These are phyloP conservation scores for Cryptoblepharus egeriae DNA, from an alignment of 2,797 vertebrate species.

Conservation along the genomic window DNA sequence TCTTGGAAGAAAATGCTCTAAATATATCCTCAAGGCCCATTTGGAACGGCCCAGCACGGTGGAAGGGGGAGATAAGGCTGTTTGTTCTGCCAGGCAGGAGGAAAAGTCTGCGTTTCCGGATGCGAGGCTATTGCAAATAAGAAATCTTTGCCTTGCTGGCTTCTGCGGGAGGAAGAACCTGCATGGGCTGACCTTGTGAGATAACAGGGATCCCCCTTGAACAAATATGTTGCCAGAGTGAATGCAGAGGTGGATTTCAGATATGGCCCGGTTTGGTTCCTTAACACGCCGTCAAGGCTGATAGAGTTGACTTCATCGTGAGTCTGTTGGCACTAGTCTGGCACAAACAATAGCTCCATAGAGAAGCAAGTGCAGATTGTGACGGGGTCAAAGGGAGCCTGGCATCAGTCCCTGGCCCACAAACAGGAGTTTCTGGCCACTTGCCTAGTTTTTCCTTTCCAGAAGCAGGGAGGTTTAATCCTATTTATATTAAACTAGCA, in stretches of 20 bases:
- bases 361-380: neutral
- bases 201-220: rapidly evolving
- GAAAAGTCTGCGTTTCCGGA: neutral
- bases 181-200: rapidly evolving
- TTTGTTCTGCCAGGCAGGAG: neutral
- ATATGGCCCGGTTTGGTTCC: neutral
- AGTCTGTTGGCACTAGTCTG: neutral
- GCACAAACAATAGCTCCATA: too few relatives aligned
- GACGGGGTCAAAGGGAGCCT: neutral
- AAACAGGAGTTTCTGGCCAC: neutral
- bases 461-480: neutral
- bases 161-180: neutral
- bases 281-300: too few relatives aligned
- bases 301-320: neutral
- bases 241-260: rapidly evolving
- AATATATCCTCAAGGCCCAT: neutral
- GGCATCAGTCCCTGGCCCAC: too few relatives aligned
- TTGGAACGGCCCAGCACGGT: neutral
- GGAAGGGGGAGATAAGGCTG: neutral
- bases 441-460: neutral
- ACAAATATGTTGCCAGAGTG: neutral
- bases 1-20: neutral
- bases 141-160: neutral
- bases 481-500: neutral
- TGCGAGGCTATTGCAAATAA: neutral